Conservation (phyloP, 2,113 vertebrate genomes). For the Ornithorhynchus anatinus region DNA sequence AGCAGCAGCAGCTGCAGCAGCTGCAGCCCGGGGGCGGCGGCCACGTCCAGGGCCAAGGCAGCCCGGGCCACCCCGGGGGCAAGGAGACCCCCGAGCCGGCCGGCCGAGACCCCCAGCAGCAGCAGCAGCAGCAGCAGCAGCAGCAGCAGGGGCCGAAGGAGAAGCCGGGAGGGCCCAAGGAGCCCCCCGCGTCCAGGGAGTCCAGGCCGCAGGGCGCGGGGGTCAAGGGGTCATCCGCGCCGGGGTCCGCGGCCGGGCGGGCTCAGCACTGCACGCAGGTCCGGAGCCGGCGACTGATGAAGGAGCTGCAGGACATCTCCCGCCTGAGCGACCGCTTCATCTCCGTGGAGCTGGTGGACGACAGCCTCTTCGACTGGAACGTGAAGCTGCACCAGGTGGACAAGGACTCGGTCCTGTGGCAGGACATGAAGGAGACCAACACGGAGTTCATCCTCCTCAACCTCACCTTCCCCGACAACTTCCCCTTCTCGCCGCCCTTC, state of each 20-base stretch:
- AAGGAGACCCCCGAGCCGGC: slow-evolving; percentile 80
- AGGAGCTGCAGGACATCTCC: slow-evolving; percentile 98
- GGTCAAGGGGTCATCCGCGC: slow-evolving; percentile 70
- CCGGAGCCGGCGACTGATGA: slow-evolving; percentile 95
- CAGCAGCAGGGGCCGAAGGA: slow-evolving; percentile 66
- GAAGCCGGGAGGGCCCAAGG: slow-evolving; percentile 74
- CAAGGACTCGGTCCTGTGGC: slow-evolving; percentile 99
- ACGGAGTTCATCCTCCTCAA: slow-evolving; percentile 97
- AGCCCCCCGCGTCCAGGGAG: slow-evolving; percentile 68
- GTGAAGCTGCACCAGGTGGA: slow-evolving; percentile 99
- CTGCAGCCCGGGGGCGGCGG: slow-evolving; percentile 78
- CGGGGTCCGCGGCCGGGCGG: slow-evolving; percentile 75
- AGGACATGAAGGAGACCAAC: slow-evolving; percentile 99
- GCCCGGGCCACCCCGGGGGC: slow-evolving; percentile 63
- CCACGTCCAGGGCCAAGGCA: too few relatives aligned
- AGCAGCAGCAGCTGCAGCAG: slow-evolving; percentile 72
- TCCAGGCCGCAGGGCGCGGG: slow-evolving; percentile 61
- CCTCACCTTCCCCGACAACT: slow-evolving; percentile 98
- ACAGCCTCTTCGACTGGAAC: slow-evolving; percentile 99
- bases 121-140: slow-evolving; percentile 74
- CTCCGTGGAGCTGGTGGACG: slow-evolving; percentile 97
- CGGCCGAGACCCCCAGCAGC: slow-evolving; percentile 68
- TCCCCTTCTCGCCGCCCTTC: slow-evolving; percentile 98
- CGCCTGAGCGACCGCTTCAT: slow-evolving; percentile 97
- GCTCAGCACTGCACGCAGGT: slow-evolving; percentile 97